Base-by-base conservation (phyloP, 2,888 invertebrate species). In the Scelioninae gen. 2 region DNA sequence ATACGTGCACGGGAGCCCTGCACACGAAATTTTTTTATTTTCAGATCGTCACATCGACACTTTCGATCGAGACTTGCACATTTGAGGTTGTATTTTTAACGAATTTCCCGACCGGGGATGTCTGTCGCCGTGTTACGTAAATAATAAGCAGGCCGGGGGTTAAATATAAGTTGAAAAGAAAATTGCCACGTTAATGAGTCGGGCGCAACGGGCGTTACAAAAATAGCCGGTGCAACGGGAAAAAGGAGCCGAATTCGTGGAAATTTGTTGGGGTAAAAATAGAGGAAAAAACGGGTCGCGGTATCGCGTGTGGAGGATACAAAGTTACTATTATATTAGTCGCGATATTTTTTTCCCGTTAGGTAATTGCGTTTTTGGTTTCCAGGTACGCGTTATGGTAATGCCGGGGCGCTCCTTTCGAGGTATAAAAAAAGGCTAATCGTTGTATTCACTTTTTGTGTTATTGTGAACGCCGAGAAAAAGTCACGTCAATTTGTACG, bases 161-260 rank as follows among this genome's bases (percentile, higher is more conserved):
- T 63, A 52, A 63, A 52, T 52, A 63, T 52, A 63, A 50, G 10
- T n/a, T 13, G 37, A 52, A 61, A 50, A 63, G 63, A 63, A 63
- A 63, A 63, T 63, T 22, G 63, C 52, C 22, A 50, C 43, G 43
- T 16, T 33, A 19, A 63, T 33, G 43, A 13, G 11, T 35, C 0
- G 22, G 22, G 22, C 18, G 31, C 31, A 18, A 10, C 9, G n/a
- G 18, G 22, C 7, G n/a, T 43, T 18, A 31, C 31, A 61, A 50
- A 61, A 37, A 61, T 61, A 50, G 33, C 33, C 7, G 39, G 18
- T 28, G 48, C 48, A 46, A 19, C 18, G 48, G 28, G 46, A 25
- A 19, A 43, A 19, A 9, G 9, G 1, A 31, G 31, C 9, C 9
- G 31, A 16, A 9, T 16, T 16, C n/a, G 7, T 11, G 13, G 39